phyloP scores from a whole-genome alignment of 53 echinoderm and acorn worm genomes.

The Actinopyga echinites region DNA sequence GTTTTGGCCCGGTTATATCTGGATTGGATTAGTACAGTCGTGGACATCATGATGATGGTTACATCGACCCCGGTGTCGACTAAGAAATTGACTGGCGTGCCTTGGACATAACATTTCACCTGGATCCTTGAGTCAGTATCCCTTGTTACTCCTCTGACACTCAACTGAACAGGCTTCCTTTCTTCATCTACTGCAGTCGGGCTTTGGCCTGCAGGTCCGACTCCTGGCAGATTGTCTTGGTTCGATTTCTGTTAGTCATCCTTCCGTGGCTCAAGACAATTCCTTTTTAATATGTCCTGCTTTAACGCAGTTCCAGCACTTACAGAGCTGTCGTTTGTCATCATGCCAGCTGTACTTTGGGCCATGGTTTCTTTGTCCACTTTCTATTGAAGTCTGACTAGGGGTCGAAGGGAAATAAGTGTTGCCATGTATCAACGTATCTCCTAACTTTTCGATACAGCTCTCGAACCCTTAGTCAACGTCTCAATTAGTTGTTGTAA shows the following conservation, averaged over 20 bases:
- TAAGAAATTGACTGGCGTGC: slow-evolving; percentile 25
- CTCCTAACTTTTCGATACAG: neutral
- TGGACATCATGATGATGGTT: slow-evolving; percentile 36
- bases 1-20: neutral
- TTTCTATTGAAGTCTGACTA: neutral
- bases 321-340: neutral
- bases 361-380: neutral
- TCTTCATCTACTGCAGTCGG: slow-evolving; percentile 9
- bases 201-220: slow-evolving; percentile 44
- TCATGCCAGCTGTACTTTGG: neutral
- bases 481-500: neutral
- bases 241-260: neutral
- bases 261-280: slow-evolving; percentile 17
- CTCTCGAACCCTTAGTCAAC: slow-evolving; percentile 2
- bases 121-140: neutral
- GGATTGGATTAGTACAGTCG: neutral
- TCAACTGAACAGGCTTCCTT: neutral
- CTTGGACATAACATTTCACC: slow-evolving; percentile 1
- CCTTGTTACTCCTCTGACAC: neutral
- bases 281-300: slow-evolving; percentile 6
- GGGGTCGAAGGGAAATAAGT: too few species aligned
- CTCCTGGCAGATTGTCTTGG: slow-evolving; percentile 1
- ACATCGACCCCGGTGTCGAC: slow-evolving; percentile 43
- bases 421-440: neutral
- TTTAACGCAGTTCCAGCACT: slow-evolving; percentile 43